Percentiles rank a stretch among this genome's conserved stretches.
These are phyloP conservation scores for Athrips mouffetella DNA, from an alignment of 2,888 invertebrate genomes.

Conservation along the genomic window DNA sequence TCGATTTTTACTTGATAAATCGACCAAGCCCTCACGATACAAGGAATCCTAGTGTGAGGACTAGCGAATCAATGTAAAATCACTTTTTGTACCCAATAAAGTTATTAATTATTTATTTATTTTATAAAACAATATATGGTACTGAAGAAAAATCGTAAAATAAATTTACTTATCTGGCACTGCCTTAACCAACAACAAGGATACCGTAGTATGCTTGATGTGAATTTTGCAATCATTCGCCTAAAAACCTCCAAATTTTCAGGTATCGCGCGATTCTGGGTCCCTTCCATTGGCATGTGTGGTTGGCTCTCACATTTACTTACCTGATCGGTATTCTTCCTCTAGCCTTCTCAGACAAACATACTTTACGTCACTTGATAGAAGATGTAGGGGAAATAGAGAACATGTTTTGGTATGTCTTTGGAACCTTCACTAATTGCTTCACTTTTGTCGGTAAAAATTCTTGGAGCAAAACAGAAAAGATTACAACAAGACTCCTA, in stretches of 20 bases:
- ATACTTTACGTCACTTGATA: constrained; percentile 81
- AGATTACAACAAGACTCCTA: constrained; percentile 83
- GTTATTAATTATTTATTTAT: too few relatives aligned
- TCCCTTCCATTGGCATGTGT: constrained; percentile 89
- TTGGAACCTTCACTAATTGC: constrained; percentile 90
- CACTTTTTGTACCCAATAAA: too few relatives aligned
- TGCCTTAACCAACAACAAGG: too few relatives aligned
- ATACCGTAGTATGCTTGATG: too few relatives aligned
- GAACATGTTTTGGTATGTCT: constrained; percentile 93
- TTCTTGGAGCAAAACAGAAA: constrained; percentile 84
- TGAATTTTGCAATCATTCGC: too few relatives aligned
- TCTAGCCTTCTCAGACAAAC: constrained; percentile 84
- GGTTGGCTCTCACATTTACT: constrained; percentile 84
- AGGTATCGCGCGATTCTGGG: constrained; percentile 91
- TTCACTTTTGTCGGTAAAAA: constrained; percentile 84
- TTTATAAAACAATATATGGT: too few relatives aligned
- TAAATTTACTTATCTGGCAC: too few relatives aligned
- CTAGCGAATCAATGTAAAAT: too few relatives aligned
- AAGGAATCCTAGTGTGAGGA: too few relatives aligned
- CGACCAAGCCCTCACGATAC: too few relatives aligned
- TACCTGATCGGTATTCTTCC: constrained; percentile 87
- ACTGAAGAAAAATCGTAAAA: too few relatives aligned
- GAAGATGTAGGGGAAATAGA: constrained; percentile 85
- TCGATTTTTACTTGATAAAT: too few relatives aligned
- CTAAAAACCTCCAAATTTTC: constrained; percentile 24